A percentile compares a stretch with the other conserved stretches of the same genome.
These are phyloP conservation scores for Dicyrtoma fusca DNA, from an alignment of 2,888 invertebrate species.

Conservation along the genomic window DNA sequence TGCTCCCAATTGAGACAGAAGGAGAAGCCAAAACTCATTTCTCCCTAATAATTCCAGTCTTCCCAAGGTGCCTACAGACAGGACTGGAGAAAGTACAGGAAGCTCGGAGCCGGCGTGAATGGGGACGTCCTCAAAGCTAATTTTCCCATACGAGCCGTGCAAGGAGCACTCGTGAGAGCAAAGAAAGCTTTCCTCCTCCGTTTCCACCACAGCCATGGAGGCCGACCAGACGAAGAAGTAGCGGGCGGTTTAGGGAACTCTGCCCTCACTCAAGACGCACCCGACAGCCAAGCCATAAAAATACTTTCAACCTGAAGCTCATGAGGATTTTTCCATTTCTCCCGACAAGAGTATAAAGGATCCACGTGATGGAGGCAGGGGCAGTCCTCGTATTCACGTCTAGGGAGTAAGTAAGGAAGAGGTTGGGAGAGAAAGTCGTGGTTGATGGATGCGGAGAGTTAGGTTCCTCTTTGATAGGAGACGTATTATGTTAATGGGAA, in stretches of 20 bases:
- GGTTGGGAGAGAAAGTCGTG: neutral
- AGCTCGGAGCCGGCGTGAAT: too few species aligned
- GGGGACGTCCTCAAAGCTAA: too few species aligned
- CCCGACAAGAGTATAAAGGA: slow-evolving; percentile 9
- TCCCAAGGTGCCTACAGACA: too few species aligned
- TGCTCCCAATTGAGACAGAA: too few species aligned
- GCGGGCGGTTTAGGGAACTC: slow-evolving; percentile 16
- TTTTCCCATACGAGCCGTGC: neutral
- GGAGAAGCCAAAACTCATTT: too few species aligned
- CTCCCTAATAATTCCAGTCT: too few species aligned
- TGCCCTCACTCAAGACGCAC: neutral
- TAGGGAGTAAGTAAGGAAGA: neutral
- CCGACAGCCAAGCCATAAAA: slow-evolving; percentile 23
- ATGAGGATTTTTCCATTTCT: slow-evolving; percentile 7
- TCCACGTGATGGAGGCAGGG: neutral
- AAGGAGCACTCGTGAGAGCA: slow-evolving; percentile 1
- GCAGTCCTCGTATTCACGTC: neutral
- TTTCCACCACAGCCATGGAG: neutral
- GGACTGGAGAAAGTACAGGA: neutral
- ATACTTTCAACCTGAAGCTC: slow-evolving; percentile 12
- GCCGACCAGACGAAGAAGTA: neutral
- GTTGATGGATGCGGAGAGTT: too few species aligned
- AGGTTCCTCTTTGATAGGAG: too few species aligned
- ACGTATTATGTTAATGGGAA: slow-evolving; percentile 35
- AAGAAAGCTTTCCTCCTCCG: neutral